phyloP scores from a whole-genome alignment of 2,888 invertebrate genomes.

The Macrophya annulata region DNA sequence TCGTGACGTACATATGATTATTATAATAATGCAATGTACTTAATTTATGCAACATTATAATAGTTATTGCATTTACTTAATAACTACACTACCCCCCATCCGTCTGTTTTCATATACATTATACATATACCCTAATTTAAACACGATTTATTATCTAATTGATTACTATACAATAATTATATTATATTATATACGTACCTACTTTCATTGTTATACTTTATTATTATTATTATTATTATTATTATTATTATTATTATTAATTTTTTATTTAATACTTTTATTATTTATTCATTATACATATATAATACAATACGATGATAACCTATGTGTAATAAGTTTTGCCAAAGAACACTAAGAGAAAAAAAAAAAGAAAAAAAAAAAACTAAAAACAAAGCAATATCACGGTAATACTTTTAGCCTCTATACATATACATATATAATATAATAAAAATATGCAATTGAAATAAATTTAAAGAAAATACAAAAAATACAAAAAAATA shows the following conservation, averaged over 20 bases:
- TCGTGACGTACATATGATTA: conserved; percentile 4
- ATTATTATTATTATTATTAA: conserved; percentile 62
- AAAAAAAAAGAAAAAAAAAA: conserved; percentile 56
- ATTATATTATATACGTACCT: conserved; percentile 41
- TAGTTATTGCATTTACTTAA: background rate
- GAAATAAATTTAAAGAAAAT: conserved; percentile 49
- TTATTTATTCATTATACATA: conserved; percentile 76
- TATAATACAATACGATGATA: conserved; percentile 66
- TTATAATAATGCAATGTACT: background rate
- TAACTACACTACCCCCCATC: background rate
- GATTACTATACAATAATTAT: conserved; percentile 17
- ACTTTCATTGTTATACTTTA: conserved; percentile 57
- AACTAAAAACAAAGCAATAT: conserved; percentile 62
- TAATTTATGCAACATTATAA: background rate
- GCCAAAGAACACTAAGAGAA: conserved; percentile 76
- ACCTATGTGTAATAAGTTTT: conserved; percentile 80
- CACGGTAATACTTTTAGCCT: conserved; percentile 65
- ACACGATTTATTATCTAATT: conserved; percentile 3
- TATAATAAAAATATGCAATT: conserved; percentile 35
- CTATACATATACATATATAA: conserved; percentile 60
- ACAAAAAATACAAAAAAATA: conserved; percentile 47
- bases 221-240: conserved; percentile 56
- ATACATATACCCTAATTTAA: background rate
- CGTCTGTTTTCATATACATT: background rate
- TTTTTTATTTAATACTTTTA: conserved; percentile 75